These are phyloP conservation scores for Palloptera scutellata DNA, from an alignment of 2,888 invertebrate species.

Conservation along the genomic window DNA sequence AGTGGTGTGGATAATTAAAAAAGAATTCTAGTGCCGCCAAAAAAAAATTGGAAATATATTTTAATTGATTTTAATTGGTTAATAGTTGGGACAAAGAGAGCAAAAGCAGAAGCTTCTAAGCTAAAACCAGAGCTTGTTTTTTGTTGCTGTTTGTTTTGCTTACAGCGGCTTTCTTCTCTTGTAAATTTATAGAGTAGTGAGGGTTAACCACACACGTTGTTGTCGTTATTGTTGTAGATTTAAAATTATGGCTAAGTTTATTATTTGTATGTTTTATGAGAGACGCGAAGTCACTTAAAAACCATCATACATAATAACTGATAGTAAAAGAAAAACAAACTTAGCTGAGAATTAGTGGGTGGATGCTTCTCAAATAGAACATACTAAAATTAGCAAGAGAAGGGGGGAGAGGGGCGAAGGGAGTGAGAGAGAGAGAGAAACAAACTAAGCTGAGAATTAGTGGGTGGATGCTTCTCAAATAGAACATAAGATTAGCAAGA, in stretches of 20 bases:
- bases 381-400: no score
- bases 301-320: constrained; percentile 26
- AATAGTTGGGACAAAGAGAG: constrained; percentile 26
- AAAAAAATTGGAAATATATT: constrained; percentile 27
- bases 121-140: no score
- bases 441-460: constrained; percentile 28
- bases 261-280: constrained; percentile 35
- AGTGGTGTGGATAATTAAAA: neutral
- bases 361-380: neutral
- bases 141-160: no score
- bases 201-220: no score
- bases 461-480: neutral
- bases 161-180: no score
- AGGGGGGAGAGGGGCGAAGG: no score
- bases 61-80: constrained; percentile 45
- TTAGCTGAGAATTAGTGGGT: constrained; percentile 27
- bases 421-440: no score
- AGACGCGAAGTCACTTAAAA: constrained; percentile 44
- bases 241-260: no score
- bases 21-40: constrained; percentile 6
- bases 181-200: no score
- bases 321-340: neutral
- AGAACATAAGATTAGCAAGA: no score
- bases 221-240: no score
- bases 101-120: no score